A percentile compares a stretch with the other conserved stretches of the same genome.
phyloP scores from a whole-genome alignment of 2,113 vertebrate species.

The Polypterus bichir region DNA sequence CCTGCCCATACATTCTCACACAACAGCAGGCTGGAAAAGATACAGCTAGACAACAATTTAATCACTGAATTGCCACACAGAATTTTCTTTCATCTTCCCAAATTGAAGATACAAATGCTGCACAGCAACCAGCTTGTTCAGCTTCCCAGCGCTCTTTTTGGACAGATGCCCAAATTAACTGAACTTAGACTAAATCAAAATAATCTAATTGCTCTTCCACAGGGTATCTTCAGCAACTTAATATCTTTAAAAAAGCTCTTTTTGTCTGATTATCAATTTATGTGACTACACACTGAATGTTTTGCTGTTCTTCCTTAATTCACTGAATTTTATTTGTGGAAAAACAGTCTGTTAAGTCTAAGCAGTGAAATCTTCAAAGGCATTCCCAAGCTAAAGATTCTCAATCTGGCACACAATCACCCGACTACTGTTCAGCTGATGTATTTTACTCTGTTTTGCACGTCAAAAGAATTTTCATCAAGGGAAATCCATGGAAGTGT shows the following conservation, averaged over 20 bases:
- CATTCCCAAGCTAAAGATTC: conserved; percentile 34
- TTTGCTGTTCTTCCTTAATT: conserved; percentile 49
- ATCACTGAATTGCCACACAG: conserved; percentile 35
- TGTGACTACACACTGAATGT: conserved; percentile 30
- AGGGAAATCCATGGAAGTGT: conserved; percentile 59
- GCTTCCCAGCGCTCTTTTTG: conserved; percentile 47
- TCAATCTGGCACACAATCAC: conserved; percentile 40
- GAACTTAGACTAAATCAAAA: conserved; percentile 50
- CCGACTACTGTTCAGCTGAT: conserved; percentile 31
- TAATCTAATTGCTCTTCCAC: conserved; percentile 37
- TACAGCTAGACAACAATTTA: conserved; percentile 32
- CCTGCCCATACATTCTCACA: conserved; percentile 44
- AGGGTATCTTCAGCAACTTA: conserved; percentile 38
- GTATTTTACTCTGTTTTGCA: conserved; percentile 35
- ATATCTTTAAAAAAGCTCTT: conserved; percentile 41
- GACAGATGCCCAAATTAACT: conserved; percentile 32
- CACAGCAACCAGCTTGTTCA: conserved; percentile 36
- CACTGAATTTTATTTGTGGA: conserved; percentile 40
- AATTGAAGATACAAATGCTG: conserved; percentile 40
- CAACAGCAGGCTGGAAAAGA: conserved; percentile 42
- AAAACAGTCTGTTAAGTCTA: conserved; percentile 38
- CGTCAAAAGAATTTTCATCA: conserved; percentile 43
- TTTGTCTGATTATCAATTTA: conserved; percentile 49
- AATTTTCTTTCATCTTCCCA: conserved; percentile 48
- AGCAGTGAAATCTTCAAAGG: conserved; percentile 32